Evolutionary conservation across 2,797 vertebrate species (phyloP).

Genomic region (Decapterus maruadsi): DNA sequence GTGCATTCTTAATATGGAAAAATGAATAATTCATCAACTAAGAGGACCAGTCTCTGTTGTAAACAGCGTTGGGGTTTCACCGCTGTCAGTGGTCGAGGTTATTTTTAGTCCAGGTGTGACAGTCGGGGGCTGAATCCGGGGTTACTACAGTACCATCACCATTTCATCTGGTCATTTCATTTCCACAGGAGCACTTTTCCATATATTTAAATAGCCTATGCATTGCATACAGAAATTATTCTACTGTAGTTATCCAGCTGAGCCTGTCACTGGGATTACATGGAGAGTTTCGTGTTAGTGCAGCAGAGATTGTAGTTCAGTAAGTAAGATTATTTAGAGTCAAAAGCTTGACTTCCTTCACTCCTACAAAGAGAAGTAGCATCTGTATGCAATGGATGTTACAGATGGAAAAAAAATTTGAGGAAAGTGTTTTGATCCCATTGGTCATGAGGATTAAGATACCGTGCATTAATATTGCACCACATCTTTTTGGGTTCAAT

Average conservation of each 20-base stretch:
- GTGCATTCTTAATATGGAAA: conserved; percentile 70
- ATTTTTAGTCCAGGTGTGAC: conserved; percentile 78
- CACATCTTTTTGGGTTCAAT: not conserved
- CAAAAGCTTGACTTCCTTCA: not conserved
- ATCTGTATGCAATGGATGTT: not conserved
- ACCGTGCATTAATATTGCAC: not conserved
- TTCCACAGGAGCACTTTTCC: conserved; percentile 47
- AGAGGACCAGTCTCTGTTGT: conserved; percentile 69
- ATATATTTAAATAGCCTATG: conserved; percentile 15
- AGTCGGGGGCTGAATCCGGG: conserved; percentile 50
- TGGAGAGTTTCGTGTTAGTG: not conserved
- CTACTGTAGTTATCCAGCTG: not conserved
- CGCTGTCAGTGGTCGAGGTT: conserved; percentile 56
- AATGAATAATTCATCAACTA: conserved; percentile 78
- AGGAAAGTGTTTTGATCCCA: not conserved
- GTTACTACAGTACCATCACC: conserved; percentile 61
- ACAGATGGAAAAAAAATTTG: not conserved
- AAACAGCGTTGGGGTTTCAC: conserved; percentile 71
- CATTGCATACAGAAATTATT: conserved; percentile 29
- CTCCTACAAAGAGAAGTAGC: not conserved
- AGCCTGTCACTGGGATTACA: not conserved
- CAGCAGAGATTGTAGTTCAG: not conserved
- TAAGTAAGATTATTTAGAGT: too few relatives aligned
- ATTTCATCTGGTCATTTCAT: conserved; percentile 70
- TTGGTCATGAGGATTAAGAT: not conserved